These are phyloP conservation scores for Hemiprocne comata DNA, from an alignment of 2,113 vertebrate species.

Conservation along the genomic window DNA sequence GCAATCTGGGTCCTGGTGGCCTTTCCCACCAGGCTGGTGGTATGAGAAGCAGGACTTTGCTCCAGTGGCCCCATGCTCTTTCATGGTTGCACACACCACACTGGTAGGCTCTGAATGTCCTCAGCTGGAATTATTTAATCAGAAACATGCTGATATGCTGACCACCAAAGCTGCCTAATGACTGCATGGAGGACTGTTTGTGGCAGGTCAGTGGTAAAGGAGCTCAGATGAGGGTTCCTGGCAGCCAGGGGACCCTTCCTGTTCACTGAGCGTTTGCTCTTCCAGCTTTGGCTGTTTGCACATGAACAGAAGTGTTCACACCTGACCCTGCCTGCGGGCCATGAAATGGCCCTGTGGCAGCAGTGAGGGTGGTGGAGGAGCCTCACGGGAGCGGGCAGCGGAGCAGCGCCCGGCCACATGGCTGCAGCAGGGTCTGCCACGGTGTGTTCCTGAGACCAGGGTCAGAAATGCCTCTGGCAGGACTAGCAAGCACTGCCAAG, in stretches of 20 bases:
- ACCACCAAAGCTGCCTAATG: neutral
- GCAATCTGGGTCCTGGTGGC: neutral
- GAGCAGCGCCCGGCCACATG: accelerated
- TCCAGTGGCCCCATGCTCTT: neutral
- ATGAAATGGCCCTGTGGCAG: neutral
- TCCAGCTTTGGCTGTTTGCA: neutral
- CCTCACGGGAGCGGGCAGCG: accelerated
- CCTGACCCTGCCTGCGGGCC: neutral
- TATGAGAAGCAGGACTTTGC: neutral
- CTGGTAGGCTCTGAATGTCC: neutral
- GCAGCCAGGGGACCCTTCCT: neutral
- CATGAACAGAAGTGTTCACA: neutral
- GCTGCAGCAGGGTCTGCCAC: neutral
- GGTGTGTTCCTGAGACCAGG: accelerated
- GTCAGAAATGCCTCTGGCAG: neutral
- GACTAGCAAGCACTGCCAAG: neutral
- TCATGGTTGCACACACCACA: neutral
- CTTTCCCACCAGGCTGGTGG: neutral
- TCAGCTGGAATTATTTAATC: neutral
- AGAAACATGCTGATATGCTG: neutral
- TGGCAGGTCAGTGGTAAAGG: neutral
- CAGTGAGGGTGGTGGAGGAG: neutral
- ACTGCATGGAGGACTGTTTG: neutral
- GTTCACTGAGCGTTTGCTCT: neutral
- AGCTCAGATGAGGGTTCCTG: slow-evolving; percentile 27